A percentile compares a stretch with the other conserved stretches of the same genome.
These are phyloP conservation scores for Penaeus vannamei DNA, from an alignment of 1,140 invertebrate genomes.

Conservation along the genomic window DNA sequence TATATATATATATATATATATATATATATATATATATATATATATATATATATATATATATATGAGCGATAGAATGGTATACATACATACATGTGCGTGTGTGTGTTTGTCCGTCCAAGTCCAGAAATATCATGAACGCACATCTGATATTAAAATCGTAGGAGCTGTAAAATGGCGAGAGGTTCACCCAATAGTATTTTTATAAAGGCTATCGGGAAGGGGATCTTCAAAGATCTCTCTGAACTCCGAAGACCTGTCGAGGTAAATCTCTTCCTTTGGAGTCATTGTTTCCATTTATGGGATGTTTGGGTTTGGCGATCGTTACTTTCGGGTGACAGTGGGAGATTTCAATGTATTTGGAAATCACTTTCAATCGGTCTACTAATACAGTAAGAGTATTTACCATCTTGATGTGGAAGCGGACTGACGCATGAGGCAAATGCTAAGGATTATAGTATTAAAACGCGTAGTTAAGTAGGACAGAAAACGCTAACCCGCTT, in stretches of 20 bases:
- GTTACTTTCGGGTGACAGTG: neutral
- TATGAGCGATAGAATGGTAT: neutral
- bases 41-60: slow-evolving; percentile 12
- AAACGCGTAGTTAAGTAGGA: slow-evolving; percentile 23
- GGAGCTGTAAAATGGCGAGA: too few species aligned
- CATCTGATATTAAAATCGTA: neutral
- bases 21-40: neutral
- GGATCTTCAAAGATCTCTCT: too few species aligned
- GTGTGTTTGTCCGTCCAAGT: too few species aligned
- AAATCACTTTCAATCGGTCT: neutral
- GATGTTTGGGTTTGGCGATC: neutral
- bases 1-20: neutral
- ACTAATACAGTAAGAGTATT: slow-evolving; percentile 9
- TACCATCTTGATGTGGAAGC: neutral
- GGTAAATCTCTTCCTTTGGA: too few species aligned
- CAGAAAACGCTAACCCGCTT: slow-evolving; percentile 28
- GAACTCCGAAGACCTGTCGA: too few species aligned
- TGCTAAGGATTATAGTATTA: neutral
- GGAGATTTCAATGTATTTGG: too few species aligned
- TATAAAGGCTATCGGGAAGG: too few species aligned
- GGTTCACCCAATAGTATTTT: too few species aligned
- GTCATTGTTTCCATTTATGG: too few species aligned
- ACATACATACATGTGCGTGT: slow-evolving; percentile 1
- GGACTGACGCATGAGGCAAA: slow-evolving; percentile 4
- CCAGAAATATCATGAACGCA: too few species aligned